These are phyloP conservation scores for Dioctria rufipes DNA, from an alignment of 2,888 invertebrate genomes.

Conservation along the genomic window DNA sequence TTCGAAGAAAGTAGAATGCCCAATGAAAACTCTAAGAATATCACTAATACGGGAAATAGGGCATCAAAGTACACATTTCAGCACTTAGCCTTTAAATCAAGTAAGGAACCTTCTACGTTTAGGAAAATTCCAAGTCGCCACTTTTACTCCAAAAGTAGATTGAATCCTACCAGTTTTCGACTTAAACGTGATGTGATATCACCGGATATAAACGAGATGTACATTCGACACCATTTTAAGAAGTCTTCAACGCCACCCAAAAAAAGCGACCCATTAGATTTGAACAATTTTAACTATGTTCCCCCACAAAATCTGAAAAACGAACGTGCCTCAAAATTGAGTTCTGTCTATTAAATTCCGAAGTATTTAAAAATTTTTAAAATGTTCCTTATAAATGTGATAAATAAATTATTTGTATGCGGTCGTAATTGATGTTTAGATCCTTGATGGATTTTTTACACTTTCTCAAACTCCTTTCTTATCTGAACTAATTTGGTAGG, in stretches of 20 bases:
- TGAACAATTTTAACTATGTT: not conserved
- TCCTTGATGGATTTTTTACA: too few relatives aligned
- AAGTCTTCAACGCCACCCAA: not conserved
- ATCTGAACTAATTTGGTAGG: too few relatives aligned
- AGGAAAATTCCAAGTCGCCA: not conserved
- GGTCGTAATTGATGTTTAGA: too few relatives aligned
- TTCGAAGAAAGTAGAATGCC: too few relatives aligned
- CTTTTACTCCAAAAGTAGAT: not conserved
- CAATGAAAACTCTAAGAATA: too few relatives aligned
- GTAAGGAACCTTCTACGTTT: not conserved
- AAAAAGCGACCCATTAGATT: not conserved
- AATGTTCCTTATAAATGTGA: too few relatives aligned
- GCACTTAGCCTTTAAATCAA: not conserved
- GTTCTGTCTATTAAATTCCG: not conserved
- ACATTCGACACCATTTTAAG: not conserved
- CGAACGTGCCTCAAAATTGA: not conserved
- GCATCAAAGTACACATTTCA: not conserved
- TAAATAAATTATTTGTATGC: too few relatives aligned
- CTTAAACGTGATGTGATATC: slow-evolving; percentile 3
- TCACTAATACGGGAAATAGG: not conserved
- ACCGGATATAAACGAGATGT: slow-evolving; percentile 29
- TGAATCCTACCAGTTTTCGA: not conserved
- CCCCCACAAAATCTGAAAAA: not conserved
- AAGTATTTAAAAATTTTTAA: too few relatives aligned
- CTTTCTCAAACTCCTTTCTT: too few relatives aligned